Conservation (phyloP, 2,113 vertebrate genomes). For the Rhea pennata region DNA sequence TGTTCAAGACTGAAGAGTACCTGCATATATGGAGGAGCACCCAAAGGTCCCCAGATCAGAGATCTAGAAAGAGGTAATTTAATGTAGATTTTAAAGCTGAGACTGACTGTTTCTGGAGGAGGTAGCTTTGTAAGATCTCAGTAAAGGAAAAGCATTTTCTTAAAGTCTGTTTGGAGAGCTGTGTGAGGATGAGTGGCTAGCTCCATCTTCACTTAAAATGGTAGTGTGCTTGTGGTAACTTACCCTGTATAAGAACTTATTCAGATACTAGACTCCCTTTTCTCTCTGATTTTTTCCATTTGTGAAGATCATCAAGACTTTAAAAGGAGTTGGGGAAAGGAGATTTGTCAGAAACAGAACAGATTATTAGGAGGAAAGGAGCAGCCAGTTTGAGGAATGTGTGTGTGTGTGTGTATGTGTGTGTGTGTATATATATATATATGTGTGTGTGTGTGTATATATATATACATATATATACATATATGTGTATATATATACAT, state of each 20-base stretch:
- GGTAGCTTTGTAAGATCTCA: not conserved
- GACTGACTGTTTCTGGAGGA: not conserved
- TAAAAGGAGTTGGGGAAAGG: not conserved
- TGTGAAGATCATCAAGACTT: not conserved
- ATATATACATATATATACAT: too few species aligned
- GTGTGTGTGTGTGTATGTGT: too few species aligned
- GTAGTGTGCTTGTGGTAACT: not conserved
- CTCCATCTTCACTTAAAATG: not conserved
- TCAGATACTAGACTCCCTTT: not conserved
- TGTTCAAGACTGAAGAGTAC: conserved; percentile 98
- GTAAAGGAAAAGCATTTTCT: not conserved
- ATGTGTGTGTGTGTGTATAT: too few species aligned
- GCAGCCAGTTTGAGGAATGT: not conserved
- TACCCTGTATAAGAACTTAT: not conserved
- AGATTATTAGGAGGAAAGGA: not conserved
- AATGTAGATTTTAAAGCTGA: not conserved
- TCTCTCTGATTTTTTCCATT: not conserved
- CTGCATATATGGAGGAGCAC: conserved; percentile 96
- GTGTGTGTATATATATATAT: too few species aligned
- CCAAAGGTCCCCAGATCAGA: conserved; percentile 97
- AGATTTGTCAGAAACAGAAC: not conserved
- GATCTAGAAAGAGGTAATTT: conserved; percentile 93
- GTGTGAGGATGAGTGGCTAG: fast-evolving
- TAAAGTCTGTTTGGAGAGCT: not conserved
- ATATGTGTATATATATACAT: too few species aligned